Conservation (phyloP, 2,113 vertebrate species). For the Glaucidium brasilianum region DNA sequence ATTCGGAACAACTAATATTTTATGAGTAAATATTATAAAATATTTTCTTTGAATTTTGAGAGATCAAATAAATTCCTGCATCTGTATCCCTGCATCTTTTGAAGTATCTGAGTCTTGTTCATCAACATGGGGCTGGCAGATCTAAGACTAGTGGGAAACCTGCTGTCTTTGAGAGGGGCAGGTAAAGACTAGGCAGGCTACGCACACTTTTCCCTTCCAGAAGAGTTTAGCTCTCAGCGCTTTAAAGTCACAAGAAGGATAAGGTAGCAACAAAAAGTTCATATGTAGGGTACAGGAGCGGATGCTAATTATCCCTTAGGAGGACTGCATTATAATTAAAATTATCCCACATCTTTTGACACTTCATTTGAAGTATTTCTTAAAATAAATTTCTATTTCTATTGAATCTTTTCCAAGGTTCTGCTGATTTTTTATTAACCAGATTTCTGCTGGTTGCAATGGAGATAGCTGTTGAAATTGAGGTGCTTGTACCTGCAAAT, state of each 20-base stretch:
- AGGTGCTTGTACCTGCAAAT: not conserved
- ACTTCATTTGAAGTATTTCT: conserved; percentile 4
- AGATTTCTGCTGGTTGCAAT: not conserved
- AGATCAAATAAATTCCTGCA: not conserved
- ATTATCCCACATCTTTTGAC: not conserved
- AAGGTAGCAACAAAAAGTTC: not conserved
- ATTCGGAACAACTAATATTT: not conserved
- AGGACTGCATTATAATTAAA: not conserved
- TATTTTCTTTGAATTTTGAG: not conserved
- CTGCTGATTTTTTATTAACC: not conserved
- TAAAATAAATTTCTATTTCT: not conserved
- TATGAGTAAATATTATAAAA: not conserved
- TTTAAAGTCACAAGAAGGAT: not conserved
- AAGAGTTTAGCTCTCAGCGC: not conserved
- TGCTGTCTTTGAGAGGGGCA: not conserved
- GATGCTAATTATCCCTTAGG: not conserved
- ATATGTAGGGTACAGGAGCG: not conserved
- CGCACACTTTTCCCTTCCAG: not conserved
- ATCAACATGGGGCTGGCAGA: not conserved
- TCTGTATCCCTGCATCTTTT: not conserved
- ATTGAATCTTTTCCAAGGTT: not conserved
- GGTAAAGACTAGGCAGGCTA: not conserved
- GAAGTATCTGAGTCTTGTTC: not conserved
- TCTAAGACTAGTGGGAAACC: not conserved
- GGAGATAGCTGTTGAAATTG: not conserved